These are phyloP conservation scores for Agrotis puta DNA, from an alignment of 2,888 invertebrate genomes.

Conservation along the genomic window DNA sequence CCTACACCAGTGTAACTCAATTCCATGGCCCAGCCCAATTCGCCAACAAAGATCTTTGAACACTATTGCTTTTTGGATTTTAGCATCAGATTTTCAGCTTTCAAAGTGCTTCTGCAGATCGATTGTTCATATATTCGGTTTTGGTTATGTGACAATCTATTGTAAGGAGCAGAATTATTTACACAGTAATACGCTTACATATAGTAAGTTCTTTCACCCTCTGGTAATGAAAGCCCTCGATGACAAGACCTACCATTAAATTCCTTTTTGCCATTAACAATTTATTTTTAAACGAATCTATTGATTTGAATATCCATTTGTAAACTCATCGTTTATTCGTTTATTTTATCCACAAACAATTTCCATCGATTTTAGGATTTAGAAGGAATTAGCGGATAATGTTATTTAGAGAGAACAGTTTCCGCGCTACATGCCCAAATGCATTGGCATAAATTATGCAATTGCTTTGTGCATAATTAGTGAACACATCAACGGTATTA, in stretches of 20 bases:
- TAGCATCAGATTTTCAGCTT: slow-evolving; percentile 41
- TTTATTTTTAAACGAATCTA: neutral
- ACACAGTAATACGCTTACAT: neutral
- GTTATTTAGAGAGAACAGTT: slow-evolving; percentile 50
- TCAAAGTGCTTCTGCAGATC: slow-evolving; percentile 9
- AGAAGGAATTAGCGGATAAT: slow-evolving; percentile 49
- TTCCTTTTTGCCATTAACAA: neutral
- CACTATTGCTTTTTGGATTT: slow-evolving; percentile 60
- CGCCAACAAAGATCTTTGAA: slow-evolving; percentile 72
- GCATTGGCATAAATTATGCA: slow-evolving; percentile 57
- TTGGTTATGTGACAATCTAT: neutral
- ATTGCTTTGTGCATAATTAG: slow-evolving; percentile 66
- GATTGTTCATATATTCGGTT: slow-evolving; percentile 16
- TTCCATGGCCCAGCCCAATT: slow-evolving; percentile 76
- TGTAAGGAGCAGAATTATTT: neutral
- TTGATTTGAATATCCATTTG: neutral
- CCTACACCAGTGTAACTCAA: slow-evolving; percentile 76
- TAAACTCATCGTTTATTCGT: slow-evolving; percentile 23
- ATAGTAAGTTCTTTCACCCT: neutral
- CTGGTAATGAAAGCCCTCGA: neutral
- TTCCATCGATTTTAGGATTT: slow-evolving; percentile 40
- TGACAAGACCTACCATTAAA: neutral
- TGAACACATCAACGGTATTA: slow-evolving; percentile 59
- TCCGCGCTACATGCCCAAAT: slow-evolving; percentile 42
- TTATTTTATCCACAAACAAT: slow-evolving; percentile 43